Conservation (phyloP, 2,888 invertebrate genomes). For the Imbricaverruca yamaguchii region DNA sequence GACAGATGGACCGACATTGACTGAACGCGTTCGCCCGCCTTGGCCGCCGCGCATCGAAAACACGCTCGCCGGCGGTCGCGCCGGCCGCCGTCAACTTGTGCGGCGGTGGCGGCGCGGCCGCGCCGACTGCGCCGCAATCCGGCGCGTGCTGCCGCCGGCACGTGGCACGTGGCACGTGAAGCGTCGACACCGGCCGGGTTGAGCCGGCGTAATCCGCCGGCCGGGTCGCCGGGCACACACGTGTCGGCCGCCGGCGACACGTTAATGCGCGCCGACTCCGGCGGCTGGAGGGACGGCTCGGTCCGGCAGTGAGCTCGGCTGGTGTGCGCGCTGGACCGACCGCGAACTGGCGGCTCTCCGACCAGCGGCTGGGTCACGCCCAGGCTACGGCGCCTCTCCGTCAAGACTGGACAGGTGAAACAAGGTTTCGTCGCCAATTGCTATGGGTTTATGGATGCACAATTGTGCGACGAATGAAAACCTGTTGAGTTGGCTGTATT, state of each 20-base stretch:
- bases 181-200: background rate
- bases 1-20: background rate
- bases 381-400: too few species aligned
- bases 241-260: background rate
- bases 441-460: too few species aligned
- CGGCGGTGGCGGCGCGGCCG: background rate
- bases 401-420: too few species aligned
- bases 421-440: too few species aligned
- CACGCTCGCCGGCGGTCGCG: background rate
- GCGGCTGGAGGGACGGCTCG: too few species aligned
- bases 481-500: too few species aligned
- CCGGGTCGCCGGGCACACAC: background rate
- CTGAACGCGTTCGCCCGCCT: background rate
- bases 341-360: background rate
- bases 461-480: too few species aligned
- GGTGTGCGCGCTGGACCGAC: background rate
- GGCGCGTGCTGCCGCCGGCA: background rate
- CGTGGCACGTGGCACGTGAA: background rate
- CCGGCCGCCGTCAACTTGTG: background rate
- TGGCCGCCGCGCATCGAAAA: background rate
- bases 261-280: background rate
- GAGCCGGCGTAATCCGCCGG: background rate
- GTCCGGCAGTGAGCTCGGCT: too few species aligned
- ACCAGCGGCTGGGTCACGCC: too few species aligned
- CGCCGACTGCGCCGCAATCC: background rate